phyloP scores from a whole-genome alignment of 64 coral and sea anemone species.

The Anthopleura sola region DNA sequence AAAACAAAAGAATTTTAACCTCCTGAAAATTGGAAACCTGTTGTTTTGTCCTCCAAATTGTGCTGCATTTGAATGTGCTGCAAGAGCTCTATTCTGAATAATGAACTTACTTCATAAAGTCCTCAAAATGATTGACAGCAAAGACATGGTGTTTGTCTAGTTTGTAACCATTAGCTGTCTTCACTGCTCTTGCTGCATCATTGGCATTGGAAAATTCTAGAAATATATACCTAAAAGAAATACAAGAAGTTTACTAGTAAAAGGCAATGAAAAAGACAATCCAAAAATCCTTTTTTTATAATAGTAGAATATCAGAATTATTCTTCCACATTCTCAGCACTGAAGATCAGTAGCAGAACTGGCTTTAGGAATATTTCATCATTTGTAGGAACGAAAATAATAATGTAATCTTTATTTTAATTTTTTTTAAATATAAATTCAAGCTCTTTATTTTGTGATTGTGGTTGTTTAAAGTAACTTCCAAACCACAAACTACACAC shows the following conservation, averaged over 20 bases:
- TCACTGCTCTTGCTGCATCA: conserved; percentile 90
- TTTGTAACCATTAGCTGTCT: conserved; percentile 99
- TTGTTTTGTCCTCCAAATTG: too few species aligned
- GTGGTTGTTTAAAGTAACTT: too few species aligned
- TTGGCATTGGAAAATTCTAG: conserved; percentile 83
- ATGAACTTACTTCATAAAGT: conserved; percentile 82
- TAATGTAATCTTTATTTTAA: too few species aligned
- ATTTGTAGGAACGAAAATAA: background rate
- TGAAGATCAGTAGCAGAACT: conserved; percentile 86
- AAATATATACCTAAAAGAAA: conserved; percentile 87
- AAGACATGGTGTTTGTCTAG: conserved; percentile 98
- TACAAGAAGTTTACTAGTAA: background rate
- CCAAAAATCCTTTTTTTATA: background rate
- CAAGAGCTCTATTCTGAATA: too few species aligned
- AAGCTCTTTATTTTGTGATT: too few species aligned
- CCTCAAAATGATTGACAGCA: conserved; percentile 96
- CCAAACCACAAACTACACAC: too few species aligned
- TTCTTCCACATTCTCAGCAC: conserved; percentile 73
- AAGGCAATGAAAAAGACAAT: background rate
- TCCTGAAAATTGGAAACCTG: too few species aligned
- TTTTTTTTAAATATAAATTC: too few species aligned
- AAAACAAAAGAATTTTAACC: too few species aligned
- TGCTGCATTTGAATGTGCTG: too few species aligned
- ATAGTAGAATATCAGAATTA: background rate
- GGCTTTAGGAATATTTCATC: conserved; percentile 70